phyloP scores from a whole-genome alignment of 2,888 invertebrate species.

The Phania funesta region DNA sequence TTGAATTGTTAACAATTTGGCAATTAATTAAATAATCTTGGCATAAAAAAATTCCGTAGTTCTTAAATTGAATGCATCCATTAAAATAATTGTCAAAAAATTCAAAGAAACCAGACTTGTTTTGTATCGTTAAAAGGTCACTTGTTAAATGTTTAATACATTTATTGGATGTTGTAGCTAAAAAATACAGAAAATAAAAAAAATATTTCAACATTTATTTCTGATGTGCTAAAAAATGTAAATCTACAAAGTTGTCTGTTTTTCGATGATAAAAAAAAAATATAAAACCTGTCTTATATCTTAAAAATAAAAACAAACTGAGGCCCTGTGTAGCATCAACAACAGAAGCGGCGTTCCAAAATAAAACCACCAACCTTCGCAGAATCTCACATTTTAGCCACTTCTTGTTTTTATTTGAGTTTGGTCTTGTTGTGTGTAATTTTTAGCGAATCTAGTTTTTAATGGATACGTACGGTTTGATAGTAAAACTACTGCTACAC shows the following conservation, averaged over 20 bases:
- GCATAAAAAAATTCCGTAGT: too few relatives aligned
- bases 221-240: conserved; percentile 57
- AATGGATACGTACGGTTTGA: conserved; percentile 45
- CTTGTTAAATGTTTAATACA: conserved; percentile 51
- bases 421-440: conserved; percentile 13
- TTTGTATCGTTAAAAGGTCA: conserved; percentile 56
- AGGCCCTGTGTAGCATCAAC: conserved; percentile 58
- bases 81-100: neutral
- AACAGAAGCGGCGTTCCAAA: conserved; percentile 39
- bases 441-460: conserved; percentile 53
- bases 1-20: neutral
- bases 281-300: conserved; percentile 62
- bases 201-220: neutral
- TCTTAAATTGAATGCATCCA: neutral
- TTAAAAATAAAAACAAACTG: conserved; percentile 43
- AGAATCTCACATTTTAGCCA: conserved; percentile 64
- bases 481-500: conserved; percentile 56
- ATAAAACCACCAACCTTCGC: conserved; percentile 67
- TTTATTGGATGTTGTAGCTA: conserved; percentile 21
- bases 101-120: conserved; percentile 43
- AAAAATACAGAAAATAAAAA: conserved; percentile 5
- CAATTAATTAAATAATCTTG: neutral
- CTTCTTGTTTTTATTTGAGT: conserved; percentile 33
- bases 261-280: conserved; percentile 24
- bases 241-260: conserved; percentile 37